Conservation (phyloP, 2,797 vertebrate species). For the Micrastur ruficollis region DNA sequence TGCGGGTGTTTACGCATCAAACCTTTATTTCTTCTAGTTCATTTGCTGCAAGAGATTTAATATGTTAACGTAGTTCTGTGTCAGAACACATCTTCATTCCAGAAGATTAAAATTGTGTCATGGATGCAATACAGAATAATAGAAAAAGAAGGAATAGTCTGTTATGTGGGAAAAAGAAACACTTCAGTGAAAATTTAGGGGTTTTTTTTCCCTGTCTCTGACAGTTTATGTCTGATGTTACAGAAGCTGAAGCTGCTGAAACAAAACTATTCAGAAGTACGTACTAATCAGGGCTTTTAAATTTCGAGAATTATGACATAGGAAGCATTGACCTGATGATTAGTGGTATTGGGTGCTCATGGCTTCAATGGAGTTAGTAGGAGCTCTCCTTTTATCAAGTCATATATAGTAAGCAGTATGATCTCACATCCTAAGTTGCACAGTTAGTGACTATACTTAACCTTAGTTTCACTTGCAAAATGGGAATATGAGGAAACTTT, state of each 20-base stretch:
- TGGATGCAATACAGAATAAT: background rate
- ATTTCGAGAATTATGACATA: background rate
- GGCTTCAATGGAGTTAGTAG: background rate
- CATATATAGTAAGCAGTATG: background rate
- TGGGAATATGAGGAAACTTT: background rate
- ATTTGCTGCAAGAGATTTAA: background rate
- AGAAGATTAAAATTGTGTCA: background rate
- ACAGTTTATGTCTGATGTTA: background rate
- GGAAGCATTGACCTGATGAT: background rate
- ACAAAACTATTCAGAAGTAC: background rate
- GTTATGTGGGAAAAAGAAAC: background rate
- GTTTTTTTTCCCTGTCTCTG: background rate
- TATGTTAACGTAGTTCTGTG: background rate
- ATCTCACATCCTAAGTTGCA: background rate
- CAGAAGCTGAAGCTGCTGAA: background rate
- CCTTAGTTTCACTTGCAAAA: background rate
- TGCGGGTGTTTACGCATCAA: background rate
- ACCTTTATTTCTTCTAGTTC: background rate
- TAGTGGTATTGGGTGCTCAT: background rate
- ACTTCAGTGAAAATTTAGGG: background rate
- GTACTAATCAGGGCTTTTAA: background rate
- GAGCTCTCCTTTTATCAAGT: background rate
- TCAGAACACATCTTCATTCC: background rate
- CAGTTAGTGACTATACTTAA: background rate
- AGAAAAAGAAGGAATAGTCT: background rate